Conservation (phyloP, 2,888 invertebrate genomes). For the Agrilus cyanescens region DNA sequence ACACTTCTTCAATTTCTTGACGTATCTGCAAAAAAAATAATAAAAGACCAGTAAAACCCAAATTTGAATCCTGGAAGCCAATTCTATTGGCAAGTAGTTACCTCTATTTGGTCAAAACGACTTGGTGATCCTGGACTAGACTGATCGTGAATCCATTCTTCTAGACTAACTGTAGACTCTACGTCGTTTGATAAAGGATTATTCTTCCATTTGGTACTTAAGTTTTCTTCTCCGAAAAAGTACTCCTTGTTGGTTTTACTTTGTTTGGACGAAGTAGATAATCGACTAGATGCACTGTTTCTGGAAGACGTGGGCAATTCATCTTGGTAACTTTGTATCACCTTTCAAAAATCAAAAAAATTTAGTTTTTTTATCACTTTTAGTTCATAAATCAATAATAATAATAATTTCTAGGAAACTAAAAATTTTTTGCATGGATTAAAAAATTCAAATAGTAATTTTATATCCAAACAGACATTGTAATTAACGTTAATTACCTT, state of each 20-base stretch:
- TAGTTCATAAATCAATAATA: no score
- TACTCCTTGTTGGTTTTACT: constrained; percentile 28
- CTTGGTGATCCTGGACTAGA: no score
- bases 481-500: no score
- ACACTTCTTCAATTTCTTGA: constrained; percentile 32
- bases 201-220: constrained; percentile 29
- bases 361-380: no score
- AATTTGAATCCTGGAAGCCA: no score
- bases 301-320: constrained; percentile 29
- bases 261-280: constrained; percentile 24
- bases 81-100: no score
- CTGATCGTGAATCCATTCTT: constrained; percentile 30
- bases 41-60: no score
- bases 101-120: no score
- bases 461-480: no score
- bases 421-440: no score
- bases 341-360: constrained; percentile 33
- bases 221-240: constrained; percentile 30
- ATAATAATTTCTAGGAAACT: no score
- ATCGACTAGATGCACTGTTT: constrained; percentile 27
- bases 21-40: constrained; percentile 26
- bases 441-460: neutral
- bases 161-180: constrained; percentile 32
- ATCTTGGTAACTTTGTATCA: constrained; percentile 52
- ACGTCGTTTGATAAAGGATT: constrained; percentile 14